A percentile compares a stretch with the other conserved stretches of the same genome.
Evolutionary conservation across 2,113 vertebrate genomes (phyloP).

Genomic region (Charina bottae): DNA sequence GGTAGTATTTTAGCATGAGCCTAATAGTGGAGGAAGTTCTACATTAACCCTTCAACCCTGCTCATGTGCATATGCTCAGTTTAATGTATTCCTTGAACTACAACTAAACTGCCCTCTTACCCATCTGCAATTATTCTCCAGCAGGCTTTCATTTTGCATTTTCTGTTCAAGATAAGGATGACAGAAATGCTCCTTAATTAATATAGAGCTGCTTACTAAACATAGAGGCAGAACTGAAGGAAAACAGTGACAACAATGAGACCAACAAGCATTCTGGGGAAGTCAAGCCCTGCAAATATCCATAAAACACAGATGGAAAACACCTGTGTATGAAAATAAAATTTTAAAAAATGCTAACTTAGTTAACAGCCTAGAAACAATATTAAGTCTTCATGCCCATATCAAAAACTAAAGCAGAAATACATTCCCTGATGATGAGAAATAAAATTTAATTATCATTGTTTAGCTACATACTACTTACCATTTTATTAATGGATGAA

Average conservation of each 20-base stretch:
- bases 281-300: not conserved
- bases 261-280: not conserved
- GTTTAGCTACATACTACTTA: not conserved
- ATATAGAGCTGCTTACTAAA: slow-evolving; percentile 39
- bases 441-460: not conserved
- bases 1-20: slow-evolving; percentile 43
- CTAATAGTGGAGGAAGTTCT: slow-evolving; percentile 29
- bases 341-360: slow-evolving; percentile 9
- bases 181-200: slow-evolving; percentile 13
- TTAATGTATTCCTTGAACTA: slow-evolving; percentile 34
- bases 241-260: slow-evolving; percentile 10
- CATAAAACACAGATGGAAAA: slow-evolving; percentile 29
- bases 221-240: slow-evolving; percentile 40
- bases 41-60: slow-evolving; percentile 51
- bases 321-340: slow-evolving; percentile 29
- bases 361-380: slow-evolving; percentile 13
- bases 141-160: slow-evolving; percentile 11
- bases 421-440: not conserved
- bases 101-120: slow-evolving; percentile 25
- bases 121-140: slow-evolving; percentile 36
- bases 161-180: slow-evolving; percentile 18
- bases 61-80: slow-evolving; percentile 12
- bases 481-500: not conserved
- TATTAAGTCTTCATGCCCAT: slow-evolving; percentile 7
- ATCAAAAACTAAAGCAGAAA: not conserved